Conservation (phyloP, 2,113 vertebrate species). For the Cyanistes caeruleus region DNA sequence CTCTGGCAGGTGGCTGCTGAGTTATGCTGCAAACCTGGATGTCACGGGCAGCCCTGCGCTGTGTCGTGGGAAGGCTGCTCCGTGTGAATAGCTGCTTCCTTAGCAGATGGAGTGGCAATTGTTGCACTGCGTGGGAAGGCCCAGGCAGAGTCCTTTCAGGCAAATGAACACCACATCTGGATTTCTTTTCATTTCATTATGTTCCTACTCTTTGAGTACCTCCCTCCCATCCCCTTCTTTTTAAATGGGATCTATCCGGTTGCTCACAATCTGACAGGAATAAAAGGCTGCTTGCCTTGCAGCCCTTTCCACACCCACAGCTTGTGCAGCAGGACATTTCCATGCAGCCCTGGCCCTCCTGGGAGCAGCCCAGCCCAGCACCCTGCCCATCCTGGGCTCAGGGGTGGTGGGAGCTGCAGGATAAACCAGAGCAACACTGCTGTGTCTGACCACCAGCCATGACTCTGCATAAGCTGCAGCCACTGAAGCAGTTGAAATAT, state of each 20-base stretch:
- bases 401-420: not conserved
- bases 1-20: not conserved
- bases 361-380: not conserved
- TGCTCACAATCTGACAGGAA: not conserved
- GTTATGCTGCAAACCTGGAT: not conserved
- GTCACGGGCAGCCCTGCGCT: rapidly evolving
- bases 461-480: not conserved
- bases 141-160: not conserved
- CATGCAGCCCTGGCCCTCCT: not conserved
- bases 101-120: not conserved
- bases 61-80: not conserved
- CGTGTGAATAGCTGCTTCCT: not conserved
- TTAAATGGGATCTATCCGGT: not conserved
- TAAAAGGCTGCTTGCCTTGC: not conserved
- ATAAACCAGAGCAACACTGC: rapidly evolving
- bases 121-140: not conserved
- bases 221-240: not conserved
- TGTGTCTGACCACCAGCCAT: not conserved
- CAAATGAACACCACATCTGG: not conserved
- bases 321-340: not conserved
- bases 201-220: not conserved
- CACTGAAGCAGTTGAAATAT: not conserved
- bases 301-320: not conserved
- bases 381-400: not conserved
- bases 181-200: conserved; percentile 27